Evolutionary conservation across 1,140 invertebrate species (phyloP), one percentile per base, ranked within the genome.

Genomic region (Bemisia tabaci): DNA sequence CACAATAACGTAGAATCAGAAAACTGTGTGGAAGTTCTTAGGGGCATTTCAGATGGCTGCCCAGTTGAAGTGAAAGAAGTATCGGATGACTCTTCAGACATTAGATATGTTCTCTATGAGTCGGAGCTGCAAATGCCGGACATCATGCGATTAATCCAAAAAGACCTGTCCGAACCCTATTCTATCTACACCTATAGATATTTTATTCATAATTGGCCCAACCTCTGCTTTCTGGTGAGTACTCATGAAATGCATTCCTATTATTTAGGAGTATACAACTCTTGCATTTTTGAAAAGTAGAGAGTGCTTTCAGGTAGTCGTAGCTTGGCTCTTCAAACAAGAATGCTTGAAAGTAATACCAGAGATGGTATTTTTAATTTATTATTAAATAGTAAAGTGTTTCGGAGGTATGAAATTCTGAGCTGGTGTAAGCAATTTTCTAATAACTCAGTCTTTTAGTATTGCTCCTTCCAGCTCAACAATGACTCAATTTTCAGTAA

Each of bases 161-260:
- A 95, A 78, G 97, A 98, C 82, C 83, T 99, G 70, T 98, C 95
- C 68, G 97, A 99, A 85, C 97, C 97, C 26, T 99, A 99, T 82
- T 98, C 95, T 68, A 98, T 99, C 81, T 99, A 99, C 79, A 99
- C 97, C 48, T 99, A 99, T 83, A 87, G 97, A 82, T 99, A 99
- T 84, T 99, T 99, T 82, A 98, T 99, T 78, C 94, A 98, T 78
- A 98, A 99, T 80, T 99, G 97, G 97, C 97, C 97, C 77, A 94
- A 98, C 81, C 81, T 99, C 67, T 98, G 96, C 80, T 97, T 97
- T 81, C 82, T 99, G 81, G 91, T 92, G 82, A 85, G 86, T 82
- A 71, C 48, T 61, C 59, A 26, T 2, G 26, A 9, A 26, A 39
- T 24, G 2, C 2, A 2, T 24, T 59, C 25, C 1, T 26, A 27